A percentile compares a stretch with the other conserved stretches of the same genome.
phyloP scores from a whole-genome alignment of 2,888 invertebrate species.

The Caenorhabditis angaria region DNA sequence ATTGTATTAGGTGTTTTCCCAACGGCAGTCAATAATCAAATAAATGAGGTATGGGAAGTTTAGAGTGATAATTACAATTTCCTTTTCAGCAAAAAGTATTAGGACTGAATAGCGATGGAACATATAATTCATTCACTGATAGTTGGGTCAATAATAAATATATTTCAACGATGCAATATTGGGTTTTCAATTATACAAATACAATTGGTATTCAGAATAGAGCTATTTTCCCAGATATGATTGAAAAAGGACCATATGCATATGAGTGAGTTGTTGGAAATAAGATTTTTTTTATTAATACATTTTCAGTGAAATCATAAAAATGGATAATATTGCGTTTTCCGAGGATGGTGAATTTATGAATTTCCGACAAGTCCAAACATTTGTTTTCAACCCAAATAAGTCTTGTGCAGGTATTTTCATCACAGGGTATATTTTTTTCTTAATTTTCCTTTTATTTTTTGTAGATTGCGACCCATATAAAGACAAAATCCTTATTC shows the following conservation, averaged over 20 bases:
- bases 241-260: constrained; percentile 59
- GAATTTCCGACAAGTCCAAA: constrained; percentile 46
- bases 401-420: constrained; percentile 43
- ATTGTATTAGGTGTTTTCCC: constrained; percentile 53
- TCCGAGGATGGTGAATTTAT: constrained; percentile 44
- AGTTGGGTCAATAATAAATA: constrained; percentile 50
- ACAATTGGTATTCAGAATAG: constrained; percentile 58
- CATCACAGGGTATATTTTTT: background rate
- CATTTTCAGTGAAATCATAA: constrained; percentile 46
- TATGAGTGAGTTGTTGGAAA: constrained; percentile 58
- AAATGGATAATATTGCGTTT: constrained; percentile 44
- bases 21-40: constrained; percentile 38
- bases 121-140: constrained; percentile 54
- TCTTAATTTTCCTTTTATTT: background rate
- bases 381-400: constrained; percentile 50
- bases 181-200: constrained; percentile 60
- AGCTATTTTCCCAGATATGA: constrained; percentile 56
- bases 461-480: constrained; percentile 52
- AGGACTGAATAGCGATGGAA: constrained; percentile 53
- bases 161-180: constrained; percentile 49
- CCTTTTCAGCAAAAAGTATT: constrained; percentile 52
- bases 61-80: background rate
- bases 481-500: constrained; percentile 53
- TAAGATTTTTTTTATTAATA: background rate
- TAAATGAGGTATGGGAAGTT: constrained; percentile 44